Base-by-base conservation (phyloP, 2,888 invertebrate genomes). In the Hyles lineata region DNA sequence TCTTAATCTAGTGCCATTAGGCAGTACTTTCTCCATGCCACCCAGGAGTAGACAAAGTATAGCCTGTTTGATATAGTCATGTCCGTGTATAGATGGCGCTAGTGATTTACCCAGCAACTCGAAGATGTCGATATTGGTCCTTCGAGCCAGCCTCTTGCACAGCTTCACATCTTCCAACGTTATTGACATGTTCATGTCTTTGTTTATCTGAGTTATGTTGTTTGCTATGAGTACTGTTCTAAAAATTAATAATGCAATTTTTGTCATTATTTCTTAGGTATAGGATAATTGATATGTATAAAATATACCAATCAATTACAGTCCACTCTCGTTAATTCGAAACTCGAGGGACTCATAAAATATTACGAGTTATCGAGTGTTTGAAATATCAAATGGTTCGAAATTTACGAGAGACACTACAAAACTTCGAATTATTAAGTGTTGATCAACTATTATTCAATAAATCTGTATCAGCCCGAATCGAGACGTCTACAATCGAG, bases 51-150 rank as follows among this genome's bases (percentile, higher is more conserved):
- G 95, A 86, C 99, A 99, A 35, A 99, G 94, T 76, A 99, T 98
- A 0, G 99, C 99, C 87, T 98, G 98, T 91, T 99, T 99, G 9
- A 99, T 98, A 85, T 97, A 99, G 43, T 98, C 97, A 84, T 99
- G 98, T 0, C 99, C 99, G 83, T 99, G 98, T 85, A 99, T 99
- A 0, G 99, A 99, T 0, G 99, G 99, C 0, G 99, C 99, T 72
- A 99, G 92, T 0, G 99, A 99, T 84, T 97, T 97, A 72, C 98
- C 96, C 52, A 99, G 94, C 74, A 98, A 90, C 72, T 99, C 98
- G 87, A 99, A 99, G 77, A 99, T 97, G 88, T 98, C 97, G 63
- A 95, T 95, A 21, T 95, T 96, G 72, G 97, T 95, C 72, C 96
- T 95, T 80, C 96, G 97, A 0, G 97, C 97, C 9, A 98, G 89